A percentile compares a stretch with the other conserved stretches of the same genome.
Evolutionary conservation across 2,888 invertebrate species (phyloP).

Genomic region (Drosophila mettleri): DNA sequence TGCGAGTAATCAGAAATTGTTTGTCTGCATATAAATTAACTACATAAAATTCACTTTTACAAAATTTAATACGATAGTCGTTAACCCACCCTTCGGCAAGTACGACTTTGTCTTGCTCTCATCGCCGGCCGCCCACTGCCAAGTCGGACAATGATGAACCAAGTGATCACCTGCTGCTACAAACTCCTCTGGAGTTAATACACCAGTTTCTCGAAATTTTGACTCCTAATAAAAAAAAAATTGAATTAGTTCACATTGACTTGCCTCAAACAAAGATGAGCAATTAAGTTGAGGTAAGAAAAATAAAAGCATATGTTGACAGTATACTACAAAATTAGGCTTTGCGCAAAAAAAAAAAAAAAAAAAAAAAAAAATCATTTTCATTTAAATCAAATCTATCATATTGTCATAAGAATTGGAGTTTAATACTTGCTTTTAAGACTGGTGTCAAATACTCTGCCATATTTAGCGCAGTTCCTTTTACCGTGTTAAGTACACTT

Average conservation of each 20-base stretch:
- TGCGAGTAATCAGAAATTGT: constrained; percentile 98
- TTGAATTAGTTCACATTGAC: not conserved
- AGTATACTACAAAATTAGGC: not conserved
- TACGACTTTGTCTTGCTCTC: constrained; percentile 94
- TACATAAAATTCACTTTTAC: not conserved
- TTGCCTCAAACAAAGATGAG: constrained; percentile 8
- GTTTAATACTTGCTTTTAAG: constrained; percentile 89
- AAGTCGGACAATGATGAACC: constrained; percentile 99
- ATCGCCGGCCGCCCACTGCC: constrained; percentile 98
- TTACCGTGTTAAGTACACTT: constrained; percentile 97
- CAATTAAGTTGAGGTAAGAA: not conserved
- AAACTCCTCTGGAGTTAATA: constrained; percentile 99
- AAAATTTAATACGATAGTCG: not conserved
- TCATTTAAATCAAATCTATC: not conserved
- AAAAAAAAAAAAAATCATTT: not conserved
- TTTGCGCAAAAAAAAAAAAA: not conserved
- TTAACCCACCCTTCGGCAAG: constrained; percentile 88
- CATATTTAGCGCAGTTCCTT: constrained; percentile 97
- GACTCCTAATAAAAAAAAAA: constrained; percentile 90
- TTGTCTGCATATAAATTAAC: constrained; percentile 87
- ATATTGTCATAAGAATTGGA: not conserved
- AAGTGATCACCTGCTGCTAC: constrained; percentile 99
- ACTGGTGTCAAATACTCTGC: constrained; percentile 98
- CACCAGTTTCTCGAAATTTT: constrained; percentile 98
- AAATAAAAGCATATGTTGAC: not conserved